Base-by-base conservation (phyloP, 2,113 vertebrate genomes). In the Chionis minor region DNA sequence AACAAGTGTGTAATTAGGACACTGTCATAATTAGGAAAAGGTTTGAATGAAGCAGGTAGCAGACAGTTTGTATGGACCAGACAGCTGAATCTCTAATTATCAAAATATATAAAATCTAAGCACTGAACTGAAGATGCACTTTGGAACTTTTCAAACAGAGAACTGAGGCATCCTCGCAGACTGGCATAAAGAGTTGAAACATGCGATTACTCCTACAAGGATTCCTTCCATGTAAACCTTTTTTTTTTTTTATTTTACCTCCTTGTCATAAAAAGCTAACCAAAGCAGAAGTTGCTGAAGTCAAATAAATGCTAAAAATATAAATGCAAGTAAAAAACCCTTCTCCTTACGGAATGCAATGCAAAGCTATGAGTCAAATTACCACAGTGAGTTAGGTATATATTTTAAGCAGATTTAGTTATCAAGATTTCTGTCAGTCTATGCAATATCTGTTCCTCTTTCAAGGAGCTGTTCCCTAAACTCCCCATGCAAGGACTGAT, bases 251-350 rank as follows among this genome's bases (percentile, higher is more conserved):
- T 49, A 81, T 77, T 93, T 93, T 74, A 74, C 14, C 33, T 62
- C 33, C 20, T 67, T 1, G 1, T 17, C 47, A 87, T 28, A 32
- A 91, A 81, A 85, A 74, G 30, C 20, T 11, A 11, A 38, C 21
- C 2, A 12, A 95, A 96, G 19, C 52, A 70, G 56, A 91, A 81
- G 20, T 4, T 90, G 65, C 38, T 44, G 8, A 81, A 79, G 23
- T 61, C n/a, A 94, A 92, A 85, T 14, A 75, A 87, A 91, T n/a
- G 65, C 40, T 85, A 90, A 91, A 79, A 82, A 75, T 55, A 85
- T 7, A 92, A 86, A 51, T 26, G 18, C 30, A 75, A 67, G 23
- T 12, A 61, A 55, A 78, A 51, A 47, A 9, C 1, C 2, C 27
- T 88, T 67, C 38, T 81, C 42, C 56, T 35, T 45, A 62, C 1